A percentile compares a stretch with the other conserved stretches of the same genome.
Conservation (phyloP, 2,113 vertebrate genomes). For the Sturnira hondurensis region DNA sequence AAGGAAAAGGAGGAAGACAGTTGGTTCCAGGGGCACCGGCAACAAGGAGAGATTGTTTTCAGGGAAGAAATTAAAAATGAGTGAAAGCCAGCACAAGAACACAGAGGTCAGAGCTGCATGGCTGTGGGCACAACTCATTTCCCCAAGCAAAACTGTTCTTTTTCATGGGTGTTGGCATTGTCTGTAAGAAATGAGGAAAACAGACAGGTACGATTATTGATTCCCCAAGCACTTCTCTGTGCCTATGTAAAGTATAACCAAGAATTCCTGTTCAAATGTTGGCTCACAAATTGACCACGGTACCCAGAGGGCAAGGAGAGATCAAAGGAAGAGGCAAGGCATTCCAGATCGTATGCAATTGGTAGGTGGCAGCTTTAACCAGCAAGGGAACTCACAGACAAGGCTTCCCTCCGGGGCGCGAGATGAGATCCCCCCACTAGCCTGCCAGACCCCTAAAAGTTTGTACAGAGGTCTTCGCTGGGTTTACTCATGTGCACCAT, state of each 20-base stretch:
- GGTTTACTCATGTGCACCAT: neutral
- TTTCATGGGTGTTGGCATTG: neutral
- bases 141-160: neutral
- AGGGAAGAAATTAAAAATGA: conserved; percentile 18
- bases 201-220: neutral
- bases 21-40: neutral
- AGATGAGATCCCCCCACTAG: neutral
- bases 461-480: neutral
- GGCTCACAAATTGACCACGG: neutral
- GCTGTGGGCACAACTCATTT: neutral
- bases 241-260: neutral
- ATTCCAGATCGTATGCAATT: neutral
- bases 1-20: neutral
- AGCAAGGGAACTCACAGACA: neutral
- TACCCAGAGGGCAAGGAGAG: neutral
- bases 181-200: conserved; percentile 13
- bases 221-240: neutral
- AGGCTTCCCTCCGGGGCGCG: neutral
- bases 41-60: neutral
- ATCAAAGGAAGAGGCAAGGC: neutral
- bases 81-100: neutral
- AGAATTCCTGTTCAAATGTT: neutral
- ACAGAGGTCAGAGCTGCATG: neutral
- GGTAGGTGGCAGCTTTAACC: neutral
- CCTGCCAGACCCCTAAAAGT: neutral